Evolutionary conservation across 2,888 invertebrate genomes (phyloP).

Genomic region (Trypoxylon attenuatum): DNA sequence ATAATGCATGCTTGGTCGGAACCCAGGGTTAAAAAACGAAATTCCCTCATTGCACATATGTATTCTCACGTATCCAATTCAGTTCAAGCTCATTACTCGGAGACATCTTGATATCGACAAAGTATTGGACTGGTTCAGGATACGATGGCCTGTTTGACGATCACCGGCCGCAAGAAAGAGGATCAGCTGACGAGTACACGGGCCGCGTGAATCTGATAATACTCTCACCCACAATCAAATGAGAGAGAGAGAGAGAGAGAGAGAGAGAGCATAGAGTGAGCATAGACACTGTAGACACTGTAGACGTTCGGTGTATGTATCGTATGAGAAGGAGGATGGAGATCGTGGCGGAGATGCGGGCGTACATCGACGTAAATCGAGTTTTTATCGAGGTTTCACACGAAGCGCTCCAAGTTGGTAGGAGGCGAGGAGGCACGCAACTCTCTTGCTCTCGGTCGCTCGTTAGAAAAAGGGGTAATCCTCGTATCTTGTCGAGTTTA

Average conservation of each 20-base stretch:
- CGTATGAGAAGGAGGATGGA: constrained; percentile 7
- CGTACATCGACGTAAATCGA: constrained; percentile 34
- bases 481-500: constrained; percentile 60
- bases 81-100: not conserved
- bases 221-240: too few species aligned
- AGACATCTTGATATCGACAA: constrained; percentile 9
- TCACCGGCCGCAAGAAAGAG: constrained; percentile 8
- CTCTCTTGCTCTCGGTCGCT: too few species aligned
- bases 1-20: too few species aligned
- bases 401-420: constrained; percentile 6
- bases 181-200: not conserved
- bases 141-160: not conserved
- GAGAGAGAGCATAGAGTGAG: not conserved
- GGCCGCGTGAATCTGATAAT: constrained; percentile 20
- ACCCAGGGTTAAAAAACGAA: too few species aligned
- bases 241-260: too few species aligned
- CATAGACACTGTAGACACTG: not conserved
- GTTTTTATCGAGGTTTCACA: constrained; percentile 35
- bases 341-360: constrained; percentile 14
- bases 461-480: constrained; percentile 47
- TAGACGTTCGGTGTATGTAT: not conserved
- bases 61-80: not conserved
- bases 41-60: too few species aligned
- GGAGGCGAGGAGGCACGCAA: not conserved
- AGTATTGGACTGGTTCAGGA: constrained; percentile 12